phyloP scores from a whole-genome alignment of 2,113 vertebrate genomes.

The Corythoichthys haematopterus region DNA sequence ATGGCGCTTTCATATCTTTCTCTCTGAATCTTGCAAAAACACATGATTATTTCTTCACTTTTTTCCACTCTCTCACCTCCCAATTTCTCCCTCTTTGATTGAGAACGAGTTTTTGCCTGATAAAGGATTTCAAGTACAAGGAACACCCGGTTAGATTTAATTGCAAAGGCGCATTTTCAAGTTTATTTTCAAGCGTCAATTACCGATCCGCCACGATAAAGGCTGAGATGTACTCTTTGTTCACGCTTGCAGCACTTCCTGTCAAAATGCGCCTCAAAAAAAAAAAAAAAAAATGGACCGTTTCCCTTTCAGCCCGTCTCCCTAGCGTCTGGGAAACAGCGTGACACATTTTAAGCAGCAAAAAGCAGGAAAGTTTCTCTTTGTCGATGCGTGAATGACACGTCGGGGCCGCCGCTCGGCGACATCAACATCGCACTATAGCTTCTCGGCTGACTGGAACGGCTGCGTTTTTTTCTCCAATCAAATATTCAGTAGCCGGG shows the following conservation, averaged over 20 bases:
- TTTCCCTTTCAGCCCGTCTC: background rate
- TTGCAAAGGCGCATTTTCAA: background rate
- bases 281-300: background rate
- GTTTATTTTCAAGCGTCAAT: background rate
- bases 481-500: conserved; percentile 7
- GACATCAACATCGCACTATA: background rate
- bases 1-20: conserved; percentile 3
- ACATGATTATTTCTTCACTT: background rate
- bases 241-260: conserved; percentile 3
- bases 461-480: background rate
- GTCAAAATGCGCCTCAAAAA: background rate
- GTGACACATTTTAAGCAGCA: conserved; percentile 9
- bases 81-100: background rate
- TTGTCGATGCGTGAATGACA: conserved; percentile 6
- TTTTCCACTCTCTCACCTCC: background rate
- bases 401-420: background rate
- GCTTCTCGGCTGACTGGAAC: background rate
- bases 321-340: background rate
- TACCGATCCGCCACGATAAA: background rate
- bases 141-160: background rate
- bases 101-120: background rate
- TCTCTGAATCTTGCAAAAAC: background rate
- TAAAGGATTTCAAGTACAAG: background rate
- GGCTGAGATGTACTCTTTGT: background rate
- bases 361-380: conserved; percentile 5